Percentiles rank a stretch among this genome's conserved stretches.
These are phyloP conservation scores for Macrosteles quadrilineatus DNA, from an alignment of 1,140 invertebrate genomes.

Conservation along the genomic window DNA sequence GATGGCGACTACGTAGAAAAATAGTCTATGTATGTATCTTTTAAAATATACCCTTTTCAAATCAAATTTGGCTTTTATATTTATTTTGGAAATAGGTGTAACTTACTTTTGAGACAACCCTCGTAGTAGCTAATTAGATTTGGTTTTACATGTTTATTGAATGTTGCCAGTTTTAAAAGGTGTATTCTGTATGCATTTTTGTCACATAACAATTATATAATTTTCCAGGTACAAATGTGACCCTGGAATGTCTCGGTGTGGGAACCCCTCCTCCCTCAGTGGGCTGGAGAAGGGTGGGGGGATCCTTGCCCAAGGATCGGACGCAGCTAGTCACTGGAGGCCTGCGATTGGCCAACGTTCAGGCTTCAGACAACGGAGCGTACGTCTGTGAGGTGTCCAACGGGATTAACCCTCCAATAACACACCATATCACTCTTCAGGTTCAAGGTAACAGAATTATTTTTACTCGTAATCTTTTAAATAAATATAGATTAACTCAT, in stretches of 20 bases:
- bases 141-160: constrained; percentile 54
- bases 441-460: constrained; percentile 48
- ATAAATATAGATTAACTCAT: too few relatives aligned
- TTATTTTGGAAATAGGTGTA: too few relatives aligned
- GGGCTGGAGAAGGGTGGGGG: constrained; percentile 58
- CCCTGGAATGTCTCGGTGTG: constrained; percentile 63
- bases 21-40: too few relatives aligned
- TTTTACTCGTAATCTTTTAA: too few relatives aligned
- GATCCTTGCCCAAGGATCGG: constrained; percentile 48
- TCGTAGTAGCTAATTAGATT: constrained; percentile 51
- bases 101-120: too few relatives aligned
- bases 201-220: too few relatives aligned
- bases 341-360: constrained; percentile 62
- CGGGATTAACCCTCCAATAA: constrained; percentile 50
- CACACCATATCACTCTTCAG: constrained; percentile 53
- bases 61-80: too few relatives aligned
- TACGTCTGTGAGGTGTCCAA: constrained; percentile 66
- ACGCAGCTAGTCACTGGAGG: constrained; percentile 57
- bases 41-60: too few relatives aligned
- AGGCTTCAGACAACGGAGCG: constrained; percentile 63
- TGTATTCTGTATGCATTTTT: too few relatives aligned
- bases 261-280: constrained; percentile 61
- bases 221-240: constrained; percentile 58
- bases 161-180: not conserved
- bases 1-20: too few relatives aligned